These are phyloP conservation scores for Calameuta pallipes DNA, from an alignment of 2,888 invertebrate genomes.

Conservation along the genomic window DNA sequence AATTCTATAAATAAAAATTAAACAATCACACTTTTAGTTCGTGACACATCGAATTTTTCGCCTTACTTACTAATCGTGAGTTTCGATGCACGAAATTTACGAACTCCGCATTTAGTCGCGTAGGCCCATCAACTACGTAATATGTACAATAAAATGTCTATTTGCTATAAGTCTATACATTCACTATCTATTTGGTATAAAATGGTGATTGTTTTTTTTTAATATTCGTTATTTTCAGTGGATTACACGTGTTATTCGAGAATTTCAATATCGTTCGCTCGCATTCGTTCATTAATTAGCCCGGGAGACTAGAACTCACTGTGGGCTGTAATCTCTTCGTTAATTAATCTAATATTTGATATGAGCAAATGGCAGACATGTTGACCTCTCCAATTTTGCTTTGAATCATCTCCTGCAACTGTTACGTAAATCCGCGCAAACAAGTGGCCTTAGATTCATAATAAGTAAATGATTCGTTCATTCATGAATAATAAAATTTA, in stretches of 20 bases:
- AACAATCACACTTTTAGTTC: background rate
- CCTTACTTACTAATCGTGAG: background rate
- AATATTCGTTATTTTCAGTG: background rate
- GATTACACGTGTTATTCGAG: background rate
- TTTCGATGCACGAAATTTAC: constrained; percentile 20
- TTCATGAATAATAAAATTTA: background rate
- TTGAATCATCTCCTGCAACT: background rate
- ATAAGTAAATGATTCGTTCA: background rate
- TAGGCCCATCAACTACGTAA: constrained; percentile 28
- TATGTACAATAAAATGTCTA: constrained; percentile 51
- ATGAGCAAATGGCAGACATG: constrained; percentile 59
- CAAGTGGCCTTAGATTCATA: background rate
- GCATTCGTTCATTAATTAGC: background rate
- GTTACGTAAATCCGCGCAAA: background rate
- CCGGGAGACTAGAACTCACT: constrained; percentile 33
- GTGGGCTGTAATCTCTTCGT: constrained; percentile 19
- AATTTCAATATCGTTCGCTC: background rate
- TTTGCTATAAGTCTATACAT: constrained; percentile 42
- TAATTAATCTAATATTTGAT: constrained; percentile 53
- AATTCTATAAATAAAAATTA: background rate
- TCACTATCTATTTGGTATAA: constrained; percentile 54
- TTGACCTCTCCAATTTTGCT: constrained; percentile 52
- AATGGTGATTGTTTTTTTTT: constrained; percentile 54
- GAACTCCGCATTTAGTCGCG: constrained; percentile 26
- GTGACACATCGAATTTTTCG: background rate